Percentiles rank a stretch among this genome's conserved stretches.
phyloP scores from a whole-genome alignment of 2,113 vertebrate species.

The Sander lucioperca region DNA sequence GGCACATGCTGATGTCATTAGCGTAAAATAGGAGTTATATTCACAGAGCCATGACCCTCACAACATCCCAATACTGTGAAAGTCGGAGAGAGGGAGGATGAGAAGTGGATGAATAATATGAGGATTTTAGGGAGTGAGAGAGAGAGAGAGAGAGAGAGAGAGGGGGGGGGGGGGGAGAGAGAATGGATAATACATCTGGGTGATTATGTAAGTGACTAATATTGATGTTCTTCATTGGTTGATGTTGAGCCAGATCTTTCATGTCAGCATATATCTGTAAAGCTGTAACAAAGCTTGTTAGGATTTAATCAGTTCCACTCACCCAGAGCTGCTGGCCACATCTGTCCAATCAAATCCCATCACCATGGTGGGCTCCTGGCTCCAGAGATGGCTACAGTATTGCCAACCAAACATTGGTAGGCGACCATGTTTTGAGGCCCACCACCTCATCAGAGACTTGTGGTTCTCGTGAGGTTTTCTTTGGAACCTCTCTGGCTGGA shows the following conservation, averaged over 20 bases:
- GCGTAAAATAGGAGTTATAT: constrained; percentile 69
- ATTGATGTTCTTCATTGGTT: constrained; percentile 25
- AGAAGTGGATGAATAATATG: constrained; percentile 13
- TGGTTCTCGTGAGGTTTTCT: constrained; percentile 52
- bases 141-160: neutral
- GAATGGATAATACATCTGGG: constrained; percentile 31
- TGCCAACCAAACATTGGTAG: constrained; percentile 42
- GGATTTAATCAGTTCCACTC: constrained; percentile 59
- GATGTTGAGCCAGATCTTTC: constrained; percentile 39
- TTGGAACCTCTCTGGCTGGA: constrained; percentile 39
- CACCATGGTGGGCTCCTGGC: constrained; percentile 45
- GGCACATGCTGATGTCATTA: constrained; percentile 81
- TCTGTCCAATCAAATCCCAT: constrained; percentile 59
- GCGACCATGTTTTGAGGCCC: constrained; percentile 68
- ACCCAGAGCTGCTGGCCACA: constrained; percentile 46
- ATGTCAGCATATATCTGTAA: constrained; percentile 48
- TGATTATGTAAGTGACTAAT: constrained; percentile 39
- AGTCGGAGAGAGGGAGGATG: neutral
- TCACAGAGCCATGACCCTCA: constrained; percentile 69
- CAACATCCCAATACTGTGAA: constrained; percentile 52
- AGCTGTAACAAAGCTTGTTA: constrained; percentile 53
- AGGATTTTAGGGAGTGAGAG: neutral
- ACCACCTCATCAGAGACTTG: constrained; percentile 74
- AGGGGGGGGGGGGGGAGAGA: neutral
- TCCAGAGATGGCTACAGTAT: constrained; percentile 42